Evolutionary conservation across 2,113 vertebrate genomes (phyloP), one percentile per base, ranked within the genome.

Genomic region (Megaptera novaeangliae): DNA sequence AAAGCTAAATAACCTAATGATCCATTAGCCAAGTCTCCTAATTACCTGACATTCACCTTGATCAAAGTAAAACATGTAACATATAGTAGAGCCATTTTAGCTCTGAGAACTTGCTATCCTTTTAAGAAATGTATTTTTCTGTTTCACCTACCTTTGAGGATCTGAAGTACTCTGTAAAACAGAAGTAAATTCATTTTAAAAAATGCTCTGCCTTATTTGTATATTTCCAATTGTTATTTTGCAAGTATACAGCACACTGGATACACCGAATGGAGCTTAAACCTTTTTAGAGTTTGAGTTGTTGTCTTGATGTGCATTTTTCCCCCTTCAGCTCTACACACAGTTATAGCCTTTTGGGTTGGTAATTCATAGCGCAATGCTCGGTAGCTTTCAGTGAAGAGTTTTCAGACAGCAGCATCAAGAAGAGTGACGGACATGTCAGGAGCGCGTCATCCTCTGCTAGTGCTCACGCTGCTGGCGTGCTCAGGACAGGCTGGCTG

Each of bases 1-100:
- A 78, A 66, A 91, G 91, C 46, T 95, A 94, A 95, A 74, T 61
- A 85, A 93, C 55, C 57, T 13, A 39, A 85, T 36, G 61, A 74
- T 74, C 46, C 64, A 83, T 39, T 68, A 85, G 46, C 77, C 72
- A 61, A 78, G 27, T 31, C 20, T 68, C 15, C 66, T 68, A 89
- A 57, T 3, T 44, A 41, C 39, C 63, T 21, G 72, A 57, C 39
- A 88, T 78, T 63, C 59, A 77, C 29, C 85, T 55, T 81, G 66
- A 95, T 85, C 31, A 87, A 91, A 96, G 87, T 52, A 84, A 94
- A 94, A 88, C 31, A 80, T 1, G 49, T 41, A 20, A 72, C 0
- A 36, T 9, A 25, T 0, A 49, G 55, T 44, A 74, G 13, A 21
- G 63, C 66, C 80, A 63, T 36, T 84, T 85, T 6, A 34, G 93